These are phyloP conservation scores for Yponomeuta cagnagella DNA, from an alignment of 2,888 invertebrate species.

Conservation along the genomic window DNA sequence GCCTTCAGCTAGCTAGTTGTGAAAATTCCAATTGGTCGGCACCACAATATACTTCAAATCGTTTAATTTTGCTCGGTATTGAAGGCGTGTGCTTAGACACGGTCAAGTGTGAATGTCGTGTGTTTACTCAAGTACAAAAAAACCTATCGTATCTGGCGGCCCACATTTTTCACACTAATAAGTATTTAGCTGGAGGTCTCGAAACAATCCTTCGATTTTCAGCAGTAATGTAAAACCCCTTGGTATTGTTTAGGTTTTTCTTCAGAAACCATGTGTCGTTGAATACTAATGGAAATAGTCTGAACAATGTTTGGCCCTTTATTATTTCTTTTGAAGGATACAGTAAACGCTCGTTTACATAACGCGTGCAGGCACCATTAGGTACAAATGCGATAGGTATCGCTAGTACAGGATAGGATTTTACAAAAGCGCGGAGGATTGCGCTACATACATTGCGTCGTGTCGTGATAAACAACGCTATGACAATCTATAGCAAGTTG, in stretches of 20 bases:
- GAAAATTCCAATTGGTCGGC: conserved; percentile 35
- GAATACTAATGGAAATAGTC: neutral
- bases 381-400: too few relatives aligned
- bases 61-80: conserved; percentile 45
- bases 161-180: neutral
- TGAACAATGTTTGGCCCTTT: neutral
- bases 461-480: too few relatives aligned
- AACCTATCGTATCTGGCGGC: neutral
- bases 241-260: neutral
- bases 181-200: neutral
- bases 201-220: neutral
- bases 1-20: conserved; percentile 38
- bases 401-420: too few relatives aligned
- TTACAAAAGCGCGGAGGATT: too few relatives aligned
- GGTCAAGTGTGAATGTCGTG: conserved; percentile 64
- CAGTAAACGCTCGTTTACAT: too few relatives aligned
- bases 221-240: neutral
- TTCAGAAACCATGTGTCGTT: neutral
- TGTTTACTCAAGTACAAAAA: neutral
- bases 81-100: conserved; percentile 47
- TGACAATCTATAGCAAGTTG: too few relatives aligned
- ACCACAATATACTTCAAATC: conserved; percentile 32
- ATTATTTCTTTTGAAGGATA: too few relatives aligned
- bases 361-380: too few relatives aligned
- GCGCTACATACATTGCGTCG: too few relatives aligned